phyloP scores from a whole-genome alignment of 2,113 vertebrate species.

The Tympanuchus pallidicinctus region DNA sequence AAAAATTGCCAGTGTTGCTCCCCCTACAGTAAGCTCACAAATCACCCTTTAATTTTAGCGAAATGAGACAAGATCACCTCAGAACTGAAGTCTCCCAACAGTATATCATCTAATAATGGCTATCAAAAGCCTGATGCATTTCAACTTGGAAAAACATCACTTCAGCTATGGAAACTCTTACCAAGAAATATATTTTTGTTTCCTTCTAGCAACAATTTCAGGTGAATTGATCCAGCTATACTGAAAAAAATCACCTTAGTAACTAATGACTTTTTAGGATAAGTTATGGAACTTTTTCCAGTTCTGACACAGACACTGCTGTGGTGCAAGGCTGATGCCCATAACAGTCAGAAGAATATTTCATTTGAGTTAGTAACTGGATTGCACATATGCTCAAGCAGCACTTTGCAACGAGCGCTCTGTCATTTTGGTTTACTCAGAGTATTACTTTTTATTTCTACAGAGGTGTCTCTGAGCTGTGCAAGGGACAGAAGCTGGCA shows the following conservation, averaged over 20 bases:
- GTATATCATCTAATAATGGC: conserved; percentile 64
- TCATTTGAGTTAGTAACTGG: background rate
- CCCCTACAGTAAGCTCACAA: conserved; percentile 45
- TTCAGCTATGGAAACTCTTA: conserved; percentile 32
- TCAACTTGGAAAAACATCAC: conserved; percentile 49
- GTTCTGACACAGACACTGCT: background rate
- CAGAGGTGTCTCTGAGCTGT: background rate
- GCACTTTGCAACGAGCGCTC: conserved; percentile 24
- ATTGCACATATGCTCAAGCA: conserved; percentile 33
- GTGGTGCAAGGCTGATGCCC: background rate
- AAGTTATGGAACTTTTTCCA: background rate
- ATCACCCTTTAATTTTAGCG: conserved; percentile 64
- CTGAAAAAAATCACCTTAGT: background rate
- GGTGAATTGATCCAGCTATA: conserved; percentile 18
- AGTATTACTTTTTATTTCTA: conserved; percentile 51
- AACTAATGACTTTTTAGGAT: background rate
- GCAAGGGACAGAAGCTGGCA: conserved; percentile 24
- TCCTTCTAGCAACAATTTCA: conserved; percentile 56
- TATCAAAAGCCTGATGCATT: conserved; percentile 47
- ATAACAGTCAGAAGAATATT: background rate
- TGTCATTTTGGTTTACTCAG: conserved; percentile 41
- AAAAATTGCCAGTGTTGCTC: conserved; percentile 37
- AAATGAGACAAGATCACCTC: conserved; percentile 64
- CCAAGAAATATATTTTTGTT: conserved; percentile 50
- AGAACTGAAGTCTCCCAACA: conserved; percentile 30